These are phyloP conservation scores for Hermatobates lingyangjiaoensis DNA, from an alignment of 1,140 invertebrate species.

Conservation along the genomic window DNA sequence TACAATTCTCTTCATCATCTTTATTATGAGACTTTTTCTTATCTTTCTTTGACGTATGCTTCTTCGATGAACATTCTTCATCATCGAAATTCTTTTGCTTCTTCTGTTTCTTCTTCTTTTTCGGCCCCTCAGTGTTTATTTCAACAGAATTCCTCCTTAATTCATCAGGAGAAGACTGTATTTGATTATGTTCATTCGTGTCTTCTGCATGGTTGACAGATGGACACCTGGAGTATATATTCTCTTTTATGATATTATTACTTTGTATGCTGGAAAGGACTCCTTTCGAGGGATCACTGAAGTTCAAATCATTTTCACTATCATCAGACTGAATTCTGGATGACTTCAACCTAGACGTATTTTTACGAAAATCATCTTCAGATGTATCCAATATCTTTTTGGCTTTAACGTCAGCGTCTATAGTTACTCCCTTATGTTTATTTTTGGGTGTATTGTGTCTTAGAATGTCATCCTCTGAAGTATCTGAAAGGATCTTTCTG, in stretches of 20 bases:
- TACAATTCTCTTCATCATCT: conserved; percentile 30
- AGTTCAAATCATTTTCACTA: conserved; percentile 31
- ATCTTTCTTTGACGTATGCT: conserved; percentile 23
- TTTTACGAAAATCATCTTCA: conserved; percentile 27
- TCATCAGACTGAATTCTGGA: conserved; percentile 38
- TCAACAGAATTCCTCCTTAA: conserved; percentile 14
- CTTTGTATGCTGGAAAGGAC: neutral
- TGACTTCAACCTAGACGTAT: conserved; percentile 28
- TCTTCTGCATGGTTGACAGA: neutral
- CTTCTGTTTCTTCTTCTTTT: conserved; percentile 64
- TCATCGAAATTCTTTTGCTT: conserved; percentile 34
- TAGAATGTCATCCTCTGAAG: conserved; percentile 30
- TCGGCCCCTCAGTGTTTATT: conserved; percentile 24
- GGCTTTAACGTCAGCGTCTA: conserved; percentile 27
- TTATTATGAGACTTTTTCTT: conserved; percentile 17
- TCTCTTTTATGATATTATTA: neutral
- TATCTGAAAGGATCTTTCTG: conserved; percentile 33
- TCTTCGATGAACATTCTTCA: conserved; percentile 17
- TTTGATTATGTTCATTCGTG: conserved; percentile 1
- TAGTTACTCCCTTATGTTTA: conserved; percentile 32
- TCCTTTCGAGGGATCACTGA: conserved; percentile 12
- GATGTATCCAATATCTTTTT: conserved; percentile 33
- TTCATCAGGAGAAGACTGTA: conserved; percentile 9
- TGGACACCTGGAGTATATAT: conserved; percentile 3
- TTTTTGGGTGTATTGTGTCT: conserved; percentile 19